Percentiles rank a stretch among this genome's conserved stretches.
phyloP scores from a whole-genome alignment of 92 coral and sea anemone genomes.

The Paragorgia papillata region DNA sequence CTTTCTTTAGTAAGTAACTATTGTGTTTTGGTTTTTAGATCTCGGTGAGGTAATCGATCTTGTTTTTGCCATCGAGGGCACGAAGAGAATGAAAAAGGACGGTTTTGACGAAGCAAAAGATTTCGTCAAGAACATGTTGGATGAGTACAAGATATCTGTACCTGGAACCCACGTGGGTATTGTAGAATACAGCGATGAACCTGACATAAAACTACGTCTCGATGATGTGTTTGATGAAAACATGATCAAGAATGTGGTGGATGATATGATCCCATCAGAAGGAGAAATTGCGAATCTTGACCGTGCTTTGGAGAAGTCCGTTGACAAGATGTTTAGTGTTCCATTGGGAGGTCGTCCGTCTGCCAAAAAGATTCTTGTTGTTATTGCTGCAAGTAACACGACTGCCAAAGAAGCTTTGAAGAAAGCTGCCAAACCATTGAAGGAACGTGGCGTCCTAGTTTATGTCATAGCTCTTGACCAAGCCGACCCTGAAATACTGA shows the following conservation, averaged over 20 bases:
- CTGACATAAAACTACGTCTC: slow-evolving; percentile 49
- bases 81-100: slow-evolving; percentile 63
- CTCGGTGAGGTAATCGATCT: slow-evolving; percentile 54
- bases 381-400: slow-evolving; percentile 63
- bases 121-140: slow-evolving; percentile 62
- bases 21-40: not conserved
- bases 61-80: slow-evolving; percentile 80
- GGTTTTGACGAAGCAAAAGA: slow-evolving; percentile 63
- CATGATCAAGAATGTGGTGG: slow-evolving; percentile 56
- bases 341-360: slow-evolving; percentile 27
- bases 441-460: slow-evolving; percentile 49
- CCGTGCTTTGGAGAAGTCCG: slow-evolving; percentile 3
- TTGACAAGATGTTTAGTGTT: slow-evolving; percentile 10
- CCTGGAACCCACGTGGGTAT: slow-evolving; percentile 78
- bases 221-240: slow-evolving; percentile 63
- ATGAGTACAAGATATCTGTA: slow-evolving; percentile 67
- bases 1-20: not conserved
- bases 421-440: slow-evolving; percentile 62
- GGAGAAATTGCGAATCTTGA: slow-evolving; percentile 65
- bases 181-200: slow-evolving; percentile 64
- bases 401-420: slow-evolving; percentile 56
- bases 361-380: slow-evolving; percentile 63
- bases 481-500: slow-evolving; percentile 27
- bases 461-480: slow-evolving; percentile 39
- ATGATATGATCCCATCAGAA: slow-evolving; percentile 30